phyloP scores from a whole-genome alignment of 2,888 invertebrate species.

The Leucophenga maculata region DNA sequence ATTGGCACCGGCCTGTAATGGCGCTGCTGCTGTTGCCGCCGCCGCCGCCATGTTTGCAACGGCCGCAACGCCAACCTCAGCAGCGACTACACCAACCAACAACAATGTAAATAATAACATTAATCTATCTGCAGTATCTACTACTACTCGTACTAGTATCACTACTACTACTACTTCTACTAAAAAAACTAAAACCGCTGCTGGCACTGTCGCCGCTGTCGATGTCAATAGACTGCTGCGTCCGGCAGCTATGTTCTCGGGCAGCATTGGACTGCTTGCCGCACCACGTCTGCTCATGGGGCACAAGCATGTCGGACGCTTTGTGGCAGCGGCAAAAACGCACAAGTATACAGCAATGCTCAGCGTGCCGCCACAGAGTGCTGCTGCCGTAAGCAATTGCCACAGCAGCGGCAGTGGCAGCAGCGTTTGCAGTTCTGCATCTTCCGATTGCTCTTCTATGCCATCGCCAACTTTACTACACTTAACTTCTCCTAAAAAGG shows the following conservation, averaged over 20 bases:
- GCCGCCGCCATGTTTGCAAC: constrained; percentile 60
- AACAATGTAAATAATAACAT: constrained; percentile 72
- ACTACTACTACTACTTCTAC: constrained; percentile 42
- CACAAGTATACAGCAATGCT: too few species aligned
- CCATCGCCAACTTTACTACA: constrained; percentile 73
- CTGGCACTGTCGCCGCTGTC: constrained; percentile 41
- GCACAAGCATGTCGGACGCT: constrained; percentile 20
- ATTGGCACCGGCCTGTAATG: constrained; percentile 61
- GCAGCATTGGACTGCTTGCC: constrained; percentile 31
- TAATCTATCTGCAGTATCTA: constrained; percentile 71
- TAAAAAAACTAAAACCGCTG: constrained; percentile 39
- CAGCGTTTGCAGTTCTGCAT: constrained; percentile 72
- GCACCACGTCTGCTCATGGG: constrained; percentile 16
- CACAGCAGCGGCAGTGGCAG: constrained; percentile 43
- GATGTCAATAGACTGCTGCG: background rate
- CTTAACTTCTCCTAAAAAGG: constrained; percentile 73
- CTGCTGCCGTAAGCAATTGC: constrained; percentile 23
- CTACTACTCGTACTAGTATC: constrained; percentile 48
- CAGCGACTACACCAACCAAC: constrained; percentile 65
- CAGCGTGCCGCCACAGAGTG: too few species aligned
- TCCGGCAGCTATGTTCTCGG: background rate
- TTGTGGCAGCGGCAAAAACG: constrained; percentile 25
- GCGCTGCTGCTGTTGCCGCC: constrained; percentile 61
- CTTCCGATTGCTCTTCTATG: constrained; percentile 73
- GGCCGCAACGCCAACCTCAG: constrained; percentile 60